phyloP scores from a whole-genome alignment of 1,140 invertebrate species.

The Ectropis grisescens region DNA sequence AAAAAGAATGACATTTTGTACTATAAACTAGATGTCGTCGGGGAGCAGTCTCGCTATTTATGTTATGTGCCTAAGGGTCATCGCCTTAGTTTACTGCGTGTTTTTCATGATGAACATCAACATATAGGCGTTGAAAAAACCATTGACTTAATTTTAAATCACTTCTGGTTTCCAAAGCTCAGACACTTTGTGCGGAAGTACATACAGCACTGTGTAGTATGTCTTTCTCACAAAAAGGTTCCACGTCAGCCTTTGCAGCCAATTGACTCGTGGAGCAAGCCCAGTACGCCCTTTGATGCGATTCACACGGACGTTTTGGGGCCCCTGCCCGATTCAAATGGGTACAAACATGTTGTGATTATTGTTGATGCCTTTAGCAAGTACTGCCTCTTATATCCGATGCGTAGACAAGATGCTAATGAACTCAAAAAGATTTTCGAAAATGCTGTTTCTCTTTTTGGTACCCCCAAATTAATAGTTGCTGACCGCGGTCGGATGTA shows the following conservation, averaged over 20 bases:
- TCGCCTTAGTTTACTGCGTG: constrained; percentile 12
- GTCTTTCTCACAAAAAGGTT: neutral
- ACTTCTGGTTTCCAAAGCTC: constrained; percentile 6
- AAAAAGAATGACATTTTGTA: constrained; percentile 6
- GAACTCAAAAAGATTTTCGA: neutral
- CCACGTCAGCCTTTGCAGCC: neutral
- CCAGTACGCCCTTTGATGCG: neutral
- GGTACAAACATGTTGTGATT: neutral
- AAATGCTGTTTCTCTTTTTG: neutral
- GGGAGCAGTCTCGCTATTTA: constrained; percentile 3
- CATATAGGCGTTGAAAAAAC: constrained; percentile 18
- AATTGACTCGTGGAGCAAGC: neutral
- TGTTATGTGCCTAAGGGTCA: constrained; percentile 8
- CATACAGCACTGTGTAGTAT: neutral
- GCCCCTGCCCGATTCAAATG: neutral
- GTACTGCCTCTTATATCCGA: neutral
- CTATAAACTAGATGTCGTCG: constrained; percentile 3
- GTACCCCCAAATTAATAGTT: neutral
- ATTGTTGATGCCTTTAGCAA: neutral
- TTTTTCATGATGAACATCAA: constrained; percentile 23
- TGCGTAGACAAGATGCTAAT: neutral
- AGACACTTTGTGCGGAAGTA: neutral
- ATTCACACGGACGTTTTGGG: neutral
- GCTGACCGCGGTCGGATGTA: neutral
- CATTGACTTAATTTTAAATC: too few species aligned